Conservation (phyloP, 2,888 invertebrate species). For the Melanophora roralis region DNA sequence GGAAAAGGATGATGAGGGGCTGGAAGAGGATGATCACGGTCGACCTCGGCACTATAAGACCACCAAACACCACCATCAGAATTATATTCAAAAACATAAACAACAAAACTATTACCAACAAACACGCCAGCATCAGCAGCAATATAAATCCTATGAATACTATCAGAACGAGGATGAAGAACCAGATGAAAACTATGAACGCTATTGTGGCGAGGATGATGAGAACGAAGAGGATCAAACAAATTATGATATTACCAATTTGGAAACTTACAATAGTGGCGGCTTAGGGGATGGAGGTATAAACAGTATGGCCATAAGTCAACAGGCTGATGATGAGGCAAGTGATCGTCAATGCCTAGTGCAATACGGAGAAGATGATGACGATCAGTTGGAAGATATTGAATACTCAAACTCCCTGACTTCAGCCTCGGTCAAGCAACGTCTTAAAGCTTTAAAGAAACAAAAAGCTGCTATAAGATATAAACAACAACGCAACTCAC, state of each 20-base stretch:
- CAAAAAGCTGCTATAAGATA: conserved; percentile 67
- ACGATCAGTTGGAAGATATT: conserved; percentile 69
- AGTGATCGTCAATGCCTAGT: conserved; percentile 71
- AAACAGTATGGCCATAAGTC: conserved; percentile 38
- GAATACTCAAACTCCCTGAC: conserved; percentile 72
- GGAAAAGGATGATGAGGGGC: conserved; percentile 72
- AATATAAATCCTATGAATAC: conserved; percentile 69
- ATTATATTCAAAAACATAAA: conserved; percentile 62
- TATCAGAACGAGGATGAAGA: conserved; percentile 66
- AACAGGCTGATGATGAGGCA: conserved; percentile 67
- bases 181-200: conserved; percentile 68
- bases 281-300: conserved; percentile 50
- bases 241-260: conserved; percentile 74
- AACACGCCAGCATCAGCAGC: conserved; percentile 56
- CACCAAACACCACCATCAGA: conserved; percentile 41
- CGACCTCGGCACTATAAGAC: conserved; percentile 19
- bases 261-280: conserved; percentile 73
- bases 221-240: conserved; percentile 75
- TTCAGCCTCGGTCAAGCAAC: conserved; percentile 71
- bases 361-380: conserved; percentile 65
- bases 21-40: conserved; percentile 61
- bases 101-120: conserved; percentile 63
- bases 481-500: conserved; percentile 62
- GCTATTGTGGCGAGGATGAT: conserved; percentile 66
- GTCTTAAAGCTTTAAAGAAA: conserved; percentile 69